Conservation (phyloP, 2,113 vertebrate species). For the Pseudois nayaur region DNA sequence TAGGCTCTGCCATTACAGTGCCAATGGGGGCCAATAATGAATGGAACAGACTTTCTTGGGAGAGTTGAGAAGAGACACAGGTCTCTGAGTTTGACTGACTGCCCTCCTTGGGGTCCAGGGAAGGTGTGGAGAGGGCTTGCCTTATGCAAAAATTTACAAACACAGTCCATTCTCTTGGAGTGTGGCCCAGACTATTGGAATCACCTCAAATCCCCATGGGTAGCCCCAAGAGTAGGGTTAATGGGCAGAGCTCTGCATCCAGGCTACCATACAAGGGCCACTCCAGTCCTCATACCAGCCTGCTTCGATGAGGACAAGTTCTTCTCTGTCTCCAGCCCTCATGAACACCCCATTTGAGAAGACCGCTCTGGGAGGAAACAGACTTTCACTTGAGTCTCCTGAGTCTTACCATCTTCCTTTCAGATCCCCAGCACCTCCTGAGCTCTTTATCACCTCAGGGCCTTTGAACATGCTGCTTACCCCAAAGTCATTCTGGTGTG, state of each 20-base stretch:
- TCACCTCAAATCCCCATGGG: not conserved
- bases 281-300: not conserved
- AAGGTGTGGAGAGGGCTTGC: not conserved
- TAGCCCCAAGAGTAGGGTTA: not conserved
- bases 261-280: not conserved
- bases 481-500: not conserved
- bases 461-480: not conserved
- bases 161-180: not conserved
- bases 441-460: not conserved
- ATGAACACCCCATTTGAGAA: not conserved
- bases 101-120: not conserved
- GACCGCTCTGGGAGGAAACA: not conserved
- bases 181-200: not conserved
- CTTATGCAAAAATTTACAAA: not conserved
- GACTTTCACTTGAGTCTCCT: not conserved
- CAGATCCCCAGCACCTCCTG: not conserved
- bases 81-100: not conserved
- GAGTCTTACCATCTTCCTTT: not conserved
- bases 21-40: not conserved
- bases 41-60: not conserved
- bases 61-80: not conserved
- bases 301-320: not conserved
- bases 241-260: not conserved
- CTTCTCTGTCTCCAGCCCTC: not conserved
- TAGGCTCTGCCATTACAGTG: not conserved